Evolutionary conservation across 2,888 invertebrate genomes (phyloP).

Genomic region (Diachrysia chrysitis): DNA sequence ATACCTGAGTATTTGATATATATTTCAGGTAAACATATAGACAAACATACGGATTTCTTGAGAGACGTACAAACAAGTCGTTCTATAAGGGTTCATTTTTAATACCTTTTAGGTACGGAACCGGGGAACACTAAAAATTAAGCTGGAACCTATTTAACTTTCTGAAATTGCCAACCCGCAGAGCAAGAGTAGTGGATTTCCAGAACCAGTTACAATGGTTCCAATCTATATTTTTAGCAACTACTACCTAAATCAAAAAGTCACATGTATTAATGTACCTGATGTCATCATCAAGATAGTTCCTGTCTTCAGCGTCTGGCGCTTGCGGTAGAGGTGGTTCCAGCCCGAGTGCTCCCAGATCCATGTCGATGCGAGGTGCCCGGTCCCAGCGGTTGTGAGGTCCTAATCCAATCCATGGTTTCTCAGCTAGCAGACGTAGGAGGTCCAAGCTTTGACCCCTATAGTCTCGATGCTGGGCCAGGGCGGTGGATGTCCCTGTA

Average conservation of each 20-base stretch:
- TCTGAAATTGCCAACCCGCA: too few relatives aligned
- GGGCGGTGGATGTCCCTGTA: constrained; percentile 67
- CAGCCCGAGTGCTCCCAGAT: constrained; percentile 51
- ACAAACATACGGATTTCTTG: too few relatives aligned
- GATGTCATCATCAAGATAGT: constrained; percentile 67
- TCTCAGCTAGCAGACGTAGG: constrained; percentile 73
- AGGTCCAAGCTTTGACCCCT: constrained; percentile 73
- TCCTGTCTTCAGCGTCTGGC: constrained; percentile 55
- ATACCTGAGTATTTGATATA: too few relatives aligned
- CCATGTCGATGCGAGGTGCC: constrained; percentile 57
- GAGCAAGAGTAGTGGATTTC: too few relatives aligned
- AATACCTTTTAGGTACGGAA: too few relatives aligned
- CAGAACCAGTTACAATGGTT: too few relatives aligned
- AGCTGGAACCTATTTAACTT: too few relatives aligned
- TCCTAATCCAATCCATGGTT: constrained; percentile 64
- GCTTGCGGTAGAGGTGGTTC: constrained; percentile 36
- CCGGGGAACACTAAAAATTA: too few relatives aligned
- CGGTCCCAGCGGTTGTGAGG: constrained; percentile 69
- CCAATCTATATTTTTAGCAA: neutral
- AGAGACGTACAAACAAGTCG: too few relatives aligned
- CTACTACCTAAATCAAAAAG: too few relatives aligned
- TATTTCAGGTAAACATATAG: too few relatives aligned
- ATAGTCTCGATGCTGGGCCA: constrained; percentile 70
- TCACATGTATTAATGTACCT: constrained; percentile 60
- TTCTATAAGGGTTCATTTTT: too few relatives aligned